Percentiles rank a stretch among this genome's conserved stretches.
Evolutionary conservation across 2,113 vertebrate species (phyloP).

Genomic region (Dicrurus megarhynchus): DNA sequence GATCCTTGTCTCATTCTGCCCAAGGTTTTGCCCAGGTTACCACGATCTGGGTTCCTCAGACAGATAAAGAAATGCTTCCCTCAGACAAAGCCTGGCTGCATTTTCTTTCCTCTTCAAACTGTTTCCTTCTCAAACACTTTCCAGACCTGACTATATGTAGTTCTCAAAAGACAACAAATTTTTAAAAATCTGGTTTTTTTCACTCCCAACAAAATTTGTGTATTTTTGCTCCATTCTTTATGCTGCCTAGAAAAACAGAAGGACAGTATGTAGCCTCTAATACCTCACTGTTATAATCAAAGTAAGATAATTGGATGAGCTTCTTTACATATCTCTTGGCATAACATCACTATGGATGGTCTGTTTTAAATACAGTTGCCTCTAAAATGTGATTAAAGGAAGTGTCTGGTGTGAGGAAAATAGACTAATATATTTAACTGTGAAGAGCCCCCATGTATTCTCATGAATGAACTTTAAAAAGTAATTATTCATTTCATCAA

Average conservation of each 20-base stretch:
- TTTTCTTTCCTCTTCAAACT: background rate
- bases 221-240: background rate
- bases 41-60: background rate
- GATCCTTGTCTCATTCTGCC: background rate
- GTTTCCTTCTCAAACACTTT: background rate
- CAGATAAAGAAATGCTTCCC: background rate
- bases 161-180: background rate
- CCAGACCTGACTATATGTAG: background rate
- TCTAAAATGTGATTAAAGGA: conserved; percentile 25
- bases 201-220: background rate
- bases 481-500: background rate
- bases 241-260: background rate
- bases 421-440: background rate
- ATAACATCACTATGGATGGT: background rate
- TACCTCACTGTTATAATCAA: background rate
- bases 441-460: background rate
- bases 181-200: background rate
- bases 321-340: background rate
- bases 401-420: background rate
- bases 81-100: background rate
- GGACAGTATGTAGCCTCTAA: background rate
- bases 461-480: background rate
- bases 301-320: background rate
- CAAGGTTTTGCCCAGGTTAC: background rate
- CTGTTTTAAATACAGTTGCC: background rate